Evolutionary conservation across 2,113 vertebrate species (phyloP).

Genomic region (Pterocles burchelli): DNA sequence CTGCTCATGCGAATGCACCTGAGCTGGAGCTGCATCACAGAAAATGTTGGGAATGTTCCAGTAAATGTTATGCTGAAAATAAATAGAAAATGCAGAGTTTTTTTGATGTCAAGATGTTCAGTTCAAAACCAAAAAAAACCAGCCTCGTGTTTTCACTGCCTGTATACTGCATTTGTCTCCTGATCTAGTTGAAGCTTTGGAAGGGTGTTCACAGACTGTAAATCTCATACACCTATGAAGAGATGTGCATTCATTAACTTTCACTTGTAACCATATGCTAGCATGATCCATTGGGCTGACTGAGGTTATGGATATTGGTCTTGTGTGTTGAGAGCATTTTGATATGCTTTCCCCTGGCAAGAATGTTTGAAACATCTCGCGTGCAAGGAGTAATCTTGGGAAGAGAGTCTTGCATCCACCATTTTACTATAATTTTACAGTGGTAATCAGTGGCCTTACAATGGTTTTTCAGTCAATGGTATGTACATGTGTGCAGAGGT

Average conservation of each 20-base stretch:
- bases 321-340: accelerated
- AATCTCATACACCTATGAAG: not conserved
- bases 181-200: not conserved
- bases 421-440: not conserved
- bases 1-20: not conserved
- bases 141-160: not conserved
- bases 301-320: not conserved
- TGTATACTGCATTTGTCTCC: not conserved
- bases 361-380: not conserved
- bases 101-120: not conserved
- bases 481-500: not conserved
- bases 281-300: not conserved
- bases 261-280: not conserved
- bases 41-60: accelerated
- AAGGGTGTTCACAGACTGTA: not conserved
- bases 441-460: not conserved
- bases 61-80: not conserved
- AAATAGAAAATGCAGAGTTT: not conserved
- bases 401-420: not conserved
- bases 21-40: not conserved
- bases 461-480: not conserved
- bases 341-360: not conserved
- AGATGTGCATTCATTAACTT: not conserved
- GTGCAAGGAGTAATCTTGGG: too few species aligned
- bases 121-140: not conserved